Base-by-base conservation (phyloP, 2,888 invertebrate genomes). In the Cyclophora punctaria region DNA sequence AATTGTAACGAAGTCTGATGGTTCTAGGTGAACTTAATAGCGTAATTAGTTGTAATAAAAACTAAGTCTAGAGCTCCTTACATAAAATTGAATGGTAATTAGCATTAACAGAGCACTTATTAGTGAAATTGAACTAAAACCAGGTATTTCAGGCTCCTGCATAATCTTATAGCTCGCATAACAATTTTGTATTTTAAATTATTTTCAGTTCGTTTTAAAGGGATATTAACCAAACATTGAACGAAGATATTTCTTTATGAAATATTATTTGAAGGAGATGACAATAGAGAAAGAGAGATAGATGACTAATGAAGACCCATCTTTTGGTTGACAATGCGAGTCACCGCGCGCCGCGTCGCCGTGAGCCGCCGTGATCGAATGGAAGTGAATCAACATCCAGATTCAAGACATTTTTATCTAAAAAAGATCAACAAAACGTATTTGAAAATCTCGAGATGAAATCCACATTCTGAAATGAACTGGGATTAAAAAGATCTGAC, bases 391-490 rank as follows among this genome's bases (percentile, higher is more conserved):
- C 63, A 59, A 64, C 66, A 69, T 64, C 60, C 64, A 37, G 37
- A 37, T 5, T 37, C 5, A 20, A 59, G 57, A 45, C 55, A 60
- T 59, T 57, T 60, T 63, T 67, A 67, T 69, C 69, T 64, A 60
- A 66, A 69, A 67, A 68, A 65, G 67, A 72, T 73, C 69, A 71
- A 69, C 69, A 71, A 67, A 69, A 68, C 60, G 60, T 67, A 72
- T 67, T 70, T 66, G 57, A 59, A 64, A 72, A 71, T 73, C 71
- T 71, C 65, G 66, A 64, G 66, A 59, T 55, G 41, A 60, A 69
- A 75, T 77, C 76, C 70, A 64, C 67, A 69, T 73, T 71, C 73
- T 71, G 72, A 73, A 80, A 75, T 78, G 73, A 77, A 71, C 71
- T 67, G 67, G 70, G 73, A 79, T 78, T 75, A 78, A 71, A 75